phyloP scores from a whole-genome alignment of 2,888 invertebrate species.

The Ariolimax columbianus region DNA sequence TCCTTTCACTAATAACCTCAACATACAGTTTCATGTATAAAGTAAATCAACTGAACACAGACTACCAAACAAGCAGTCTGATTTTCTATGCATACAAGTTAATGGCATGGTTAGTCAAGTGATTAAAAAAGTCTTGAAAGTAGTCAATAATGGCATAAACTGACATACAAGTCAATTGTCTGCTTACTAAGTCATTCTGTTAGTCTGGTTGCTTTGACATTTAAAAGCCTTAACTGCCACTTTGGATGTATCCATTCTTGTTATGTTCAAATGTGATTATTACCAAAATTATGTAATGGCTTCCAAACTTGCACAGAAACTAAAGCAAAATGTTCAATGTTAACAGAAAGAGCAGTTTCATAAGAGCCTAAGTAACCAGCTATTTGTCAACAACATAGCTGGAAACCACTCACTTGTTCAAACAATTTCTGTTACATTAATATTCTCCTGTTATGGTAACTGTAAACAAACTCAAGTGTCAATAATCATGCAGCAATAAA shows the following conservation, averaged over 20 bases:
- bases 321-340: slow-evolving; percentile 6
- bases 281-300: neutral
- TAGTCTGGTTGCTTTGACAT: neutral
- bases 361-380: neutral
- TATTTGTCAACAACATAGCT: neutral
- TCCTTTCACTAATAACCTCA: neutral
- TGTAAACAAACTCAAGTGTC: slow-evolving; percentile 10
- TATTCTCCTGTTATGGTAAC: neutral
- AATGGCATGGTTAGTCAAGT: neutral
- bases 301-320: neutral
- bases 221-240: neutral
- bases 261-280: neutral
- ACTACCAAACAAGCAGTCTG: neutral
- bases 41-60: neutral
- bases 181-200: neutral
- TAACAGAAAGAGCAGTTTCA: neutral
- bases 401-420: neutral
- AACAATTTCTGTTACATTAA: neutral
- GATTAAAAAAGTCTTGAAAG: neutral
- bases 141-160: neutral
- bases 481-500: slow-evolving; percentile 21
- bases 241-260: neutral
- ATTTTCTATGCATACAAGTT: neutral
- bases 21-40: neutral
- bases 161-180: neutral